Evolutionary conservation across 2,888 invertebrate species (phyloP).

Genomic region (Epiblema foenella): DNA sequence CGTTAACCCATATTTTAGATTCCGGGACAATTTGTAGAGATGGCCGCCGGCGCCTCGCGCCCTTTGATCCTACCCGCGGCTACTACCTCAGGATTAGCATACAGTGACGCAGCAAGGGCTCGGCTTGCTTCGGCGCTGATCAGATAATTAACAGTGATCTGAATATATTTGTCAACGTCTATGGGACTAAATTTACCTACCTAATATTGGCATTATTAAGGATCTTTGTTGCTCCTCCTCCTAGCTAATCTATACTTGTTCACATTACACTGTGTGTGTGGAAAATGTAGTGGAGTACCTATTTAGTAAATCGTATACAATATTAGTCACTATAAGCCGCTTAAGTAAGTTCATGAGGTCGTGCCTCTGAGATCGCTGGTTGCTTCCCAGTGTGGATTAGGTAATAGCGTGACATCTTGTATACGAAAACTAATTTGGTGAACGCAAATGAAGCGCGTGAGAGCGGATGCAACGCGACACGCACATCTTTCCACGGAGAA

Average conservation of each 20-base stretch:
- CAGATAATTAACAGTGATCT: neutral
- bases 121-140: constrained; percentile 10
- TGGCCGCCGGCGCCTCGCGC: constrained; percentile 35
- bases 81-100: constrained; percentile 33
- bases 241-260: neutral
- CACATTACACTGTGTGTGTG: neutral
- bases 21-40: constrained; percentile 42
- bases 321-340: neutral
- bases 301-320: no score
- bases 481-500: constrained; percentile 20
- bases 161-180: neutral
- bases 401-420: constrained; percentile 33
- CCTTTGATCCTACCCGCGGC: constrained; percentile 39
- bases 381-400: neutral
- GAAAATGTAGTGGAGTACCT: no score
- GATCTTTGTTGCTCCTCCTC: no score
- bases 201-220: no score
- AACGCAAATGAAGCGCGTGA: constrained; percentile 43
- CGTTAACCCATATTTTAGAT: constrained; percentile 39
- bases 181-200: neutral
- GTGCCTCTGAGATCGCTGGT: neutral
- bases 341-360: neutral
- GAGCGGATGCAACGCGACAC: constrained; percentile 39
- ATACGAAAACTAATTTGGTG: constrained; percentile 41
- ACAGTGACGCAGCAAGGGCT: constrained; percentile 27